Evolutionary conservation across 2,888 invertebrate species (phyloP), one percentile per base, ranked within the genome.

Genomic region (Cheilosia vernalis): DNA sequence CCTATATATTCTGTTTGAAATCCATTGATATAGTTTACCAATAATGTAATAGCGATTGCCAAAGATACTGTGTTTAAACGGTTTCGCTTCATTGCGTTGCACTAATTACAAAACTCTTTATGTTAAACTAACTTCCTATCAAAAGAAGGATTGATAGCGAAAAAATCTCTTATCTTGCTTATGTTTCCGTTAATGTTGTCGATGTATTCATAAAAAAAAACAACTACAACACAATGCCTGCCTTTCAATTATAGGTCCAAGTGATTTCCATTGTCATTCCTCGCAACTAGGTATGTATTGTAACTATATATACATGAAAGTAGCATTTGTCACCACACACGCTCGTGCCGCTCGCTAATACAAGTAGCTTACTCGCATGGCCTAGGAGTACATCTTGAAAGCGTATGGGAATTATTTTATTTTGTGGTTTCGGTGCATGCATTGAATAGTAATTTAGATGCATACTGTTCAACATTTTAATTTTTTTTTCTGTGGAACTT

Each of bases 271-370:
- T 70, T 61, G 70, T 63, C 56, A 51, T 51, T 21, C 9, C 21
- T 49, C 19, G 17, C 49, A 49, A 17, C 51, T 76, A 64, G 58
- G 70, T 69, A 70, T 72, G 74, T 78, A 83, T 64, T 60, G 44
- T 67, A 51, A 49, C 30, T 81, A 63, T 67, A 63, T 67, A 73
- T 49, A 82, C 63, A 64, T 74, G 72, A 60, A 55, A 76, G 72
- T 72, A 6, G 15, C 17, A 9, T 30, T 55, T 72, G 64, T 51
- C 40, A 51, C 37, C 13, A 37, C 63, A 66, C 44, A 69, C 73
- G 77, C 56, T 86, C 70, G 78, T 86, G 77, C 58, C 60, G 61
- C 66, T 72, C 60, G 61, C 66, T 72, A 42, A 73, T 37, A 79
- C 17, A 47, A 70, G 44, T 37, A 30, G 24, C 17, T 4, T 19